Evolutionary conservation across 2,888 invertebrate genomes (phyloP).

Genomic region (Drosophila eohydei): DNA sequence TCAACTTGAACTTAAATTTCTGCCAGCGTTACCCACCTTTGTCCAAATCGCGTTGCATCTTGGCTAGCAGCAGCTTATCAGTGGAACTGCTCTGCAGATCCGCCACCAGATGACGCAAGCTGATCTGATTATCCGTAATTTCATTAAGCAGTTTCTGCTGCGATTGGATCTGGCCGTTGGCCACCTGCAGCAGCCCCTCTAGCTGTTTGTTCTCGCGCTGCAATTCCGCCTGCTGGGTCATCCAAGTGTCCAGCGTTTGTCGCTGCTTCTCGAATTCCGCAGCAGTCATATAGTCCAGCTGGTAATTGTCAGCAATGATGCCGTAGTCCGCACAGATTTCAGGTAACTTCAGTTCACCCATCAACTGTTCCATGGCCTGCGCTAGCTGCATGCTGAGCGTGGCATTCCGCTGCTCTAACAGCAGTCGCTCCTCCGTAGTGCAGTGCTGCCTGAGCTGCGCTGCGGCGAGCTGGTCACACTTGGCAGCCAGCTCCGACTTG

Average conservation of each 20-base stretch:
- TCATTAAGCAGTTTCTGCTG: conserved; percentile 83
- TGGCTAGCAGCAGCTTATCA: conserved; percentile 83
- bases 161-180: conserved; percentile 82
- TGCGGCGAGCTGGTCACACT: conserved; percentile 36
- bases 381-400: conserved; percentile 79
- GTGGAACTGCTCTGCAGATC: conserved; percentile 83
- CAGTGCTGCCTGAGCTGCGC: conserved; percentile 44
- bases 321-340: conserved; percentile 81
- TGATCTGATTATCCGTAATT: conserved; percentile 84
- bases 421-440: conserved; percentile 73
- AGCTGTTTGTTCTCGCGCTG: conserved; percentile 76
- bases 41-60: conserved; percentile 83
- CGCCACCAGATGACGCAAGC: conserved; percentile 83
- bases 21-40: conserved; percentile 60
- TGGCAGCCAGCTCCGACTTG: conserved; percentile 44
- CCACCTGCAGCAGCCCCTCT: conserved; percentile 80
- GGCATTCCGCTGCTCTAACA: conserved; percentile 70
- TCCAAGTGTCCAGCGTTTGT: conserved; percentile 52
- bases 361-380: conserved; percentile 68
- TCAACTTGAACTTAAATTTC: neutral
- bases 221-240: conserved; percentile 62
- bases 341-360: conserved; percentile 67
- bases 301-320: conserved; percentile 81
- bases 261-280: conserved; percentile 78
- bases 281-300: conserved; percentile 80